Conservation (phyloP, 1,140 invertebrate species). For the Macrobrachium nipponense region DNA sequence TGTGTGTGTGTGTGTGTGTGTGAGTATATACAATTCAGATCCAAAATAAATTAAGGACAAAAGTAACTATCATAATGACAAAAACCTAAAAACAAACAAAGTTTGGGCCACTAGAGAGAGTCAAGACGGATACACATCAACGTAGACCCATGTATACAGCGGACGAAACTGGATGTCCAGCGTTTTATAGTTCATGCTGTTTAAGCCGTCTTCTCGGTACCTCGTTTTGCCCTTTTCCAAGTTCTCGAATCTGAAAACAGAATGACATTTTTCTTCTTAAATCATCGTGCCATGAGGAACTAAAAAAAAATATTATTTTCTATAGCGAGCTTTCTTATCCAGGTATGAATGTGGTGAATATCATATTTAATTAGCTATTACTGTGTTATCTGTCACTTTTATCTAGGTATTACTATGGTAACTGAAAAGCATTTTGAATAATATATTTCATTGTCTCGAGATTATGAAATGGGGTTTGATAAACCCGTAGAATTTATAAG, state of each 20-base stretch:
- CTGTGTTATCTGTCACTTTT: too few species aligned
- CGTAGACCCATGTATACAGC: constrained; percentile 71
- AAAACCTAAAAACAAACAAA: neutral
- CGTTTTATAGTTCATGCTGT: constrained; percentile 83
- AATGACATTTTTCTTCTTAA: constrained; percentile 66
- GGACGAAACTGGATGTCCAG: constrained; percentile 76
- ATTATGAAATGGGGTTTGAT: too few species aligned
- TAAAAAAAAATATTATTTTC: too few species aligned
- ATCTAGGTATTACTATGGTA: too few species aligned
- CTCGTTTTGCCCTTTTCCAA: constrained; percentile 84
- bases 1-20: neutral
- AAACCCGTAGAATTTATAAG: too few species aligned
- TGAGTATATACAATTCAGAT: neutral
- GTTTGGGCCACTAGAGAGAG: neutral
- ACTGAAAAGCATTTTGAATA: too few species aligned
- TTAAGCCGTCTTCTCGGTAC: constrained; percentile 87
- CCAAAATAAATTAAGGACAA: neutral
- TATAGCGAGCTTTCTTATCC: too few species aligned
- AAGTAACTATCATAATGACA: neutral
- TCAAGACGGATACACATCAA: constrained; percentile 62
- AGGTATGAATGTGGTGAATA: too few species aligned
- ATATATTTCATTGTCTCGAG: too few species aligned
- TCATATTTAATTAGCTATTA: too few species aligned
- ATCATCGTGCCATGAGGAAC: too few species aligned
- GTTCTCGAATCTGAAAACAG: constrained; percentile 81